These are phyloP conservation scores for Cataglyphis albicans DNA, from an alignment of 2,888 invertebrate genomes.

Conservation along the genomic window DNA sequence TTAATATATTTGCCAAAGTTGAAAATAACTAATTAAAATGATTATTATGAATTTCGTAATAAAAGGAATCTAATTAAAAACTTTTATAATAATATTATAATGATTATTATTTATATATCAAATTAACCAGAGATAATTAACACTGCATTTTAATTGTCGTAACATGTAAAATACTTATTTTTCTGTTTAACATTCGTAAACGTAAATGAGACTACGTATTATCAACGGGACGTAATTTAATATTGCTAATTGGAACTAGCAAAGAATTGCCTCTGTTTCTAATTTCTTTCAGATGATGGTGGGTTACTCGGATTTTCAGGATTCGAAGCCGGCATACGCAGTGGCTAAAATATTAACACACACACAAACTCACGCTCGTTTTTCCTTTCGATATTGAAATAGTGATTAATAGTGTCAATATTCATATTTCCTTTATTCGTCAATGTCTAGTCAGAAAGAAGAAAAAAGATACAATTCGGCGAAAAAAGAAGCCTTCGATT, in stretches of 20 bases:
- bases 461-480: constrained; percentile 18
- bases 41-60: not conserved
- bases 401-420: constrained; percentile 19
- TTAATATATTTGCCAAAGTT: not conserved
- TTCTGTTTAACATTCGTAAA: not conserved
- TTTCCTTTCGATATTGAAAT: constrained; percentile 2
- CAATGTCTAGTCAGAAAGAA: constrained; percentile 71
- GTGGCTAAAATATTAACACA: constrained; percentile 71
- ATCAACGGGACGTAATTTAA: constrained; percentile 20
- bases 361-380: constrained; percentile 56
- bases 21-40: not conserved
- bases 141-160: not conserved
- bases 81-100: constrained; percentile 11
- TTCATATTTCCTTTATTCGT: constrained; percentile 5
- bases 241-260: constrained; percentile 36
- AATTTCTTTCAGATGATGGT: constrained; percentile 84
- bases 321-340: constrained; percentile 36
- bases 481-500: constrained; percentile 55
- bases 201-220: not conserved
- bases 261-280: constrained; percentile 78
- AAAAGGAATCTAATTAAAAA: not conserved
- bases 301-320: constrained; percentile 79
- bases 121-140: not conserved
- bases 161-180: not conserved
- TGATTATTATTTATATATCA: not conserved